Evolutionary conservation across 2,797 vertebrate species (phyloP).

Genomic region (Somateria mollissima): DNA sequence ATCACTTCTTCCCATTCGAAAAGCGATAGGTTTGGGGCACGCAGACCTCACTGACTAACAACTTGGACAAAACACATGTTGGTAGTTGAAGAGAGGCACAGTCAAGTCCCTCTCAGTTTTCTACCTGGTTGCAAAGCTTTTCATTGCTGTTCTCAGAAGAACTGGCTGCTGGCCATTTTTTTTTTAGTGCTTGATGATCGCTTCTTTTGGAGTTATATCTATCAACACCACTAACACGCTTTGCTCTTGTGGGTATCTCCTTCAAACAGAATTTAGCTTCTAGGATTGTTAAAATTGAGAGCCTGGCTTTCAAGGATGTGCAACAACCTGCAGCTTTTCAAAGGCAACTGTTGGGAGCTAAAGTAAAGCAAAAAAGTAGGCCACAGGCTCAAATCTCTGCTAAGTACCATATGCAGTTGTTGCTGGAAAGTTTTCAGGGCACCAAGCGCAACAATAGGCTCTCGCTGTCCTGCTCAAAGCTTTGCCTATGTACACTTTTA

Average conservation of each 20-base stretch:
- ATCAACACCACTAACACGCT: background rate
- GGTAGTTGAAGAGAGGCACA: background rate
- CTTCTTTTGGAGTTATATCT: background rate
- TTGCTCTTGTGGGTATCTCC: background rate
- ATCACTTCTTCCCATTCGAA: background rate
- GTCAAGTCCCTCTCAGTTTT: rapidly evolving
- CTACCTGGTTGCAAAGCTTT: background rate
- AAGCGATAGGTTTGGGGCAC: rapidly evolving
- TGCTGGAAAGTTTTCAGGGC: background rate
- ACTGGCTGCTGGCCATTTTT: background rate
- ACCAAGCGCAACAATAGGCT: background rate
- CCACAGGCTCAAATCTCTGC: background rate
- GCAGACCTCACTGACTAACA: background rate
- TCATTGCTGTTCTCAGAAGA: background rate
- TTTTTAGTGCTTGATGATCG: background rate
- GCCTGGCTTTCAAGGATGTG: background rate
- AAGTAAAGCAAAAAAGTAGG: background rate
- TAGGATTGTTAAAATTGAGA: background rate
- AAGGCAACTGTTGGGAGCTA: background rate
- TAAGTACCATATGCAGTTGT: rapidly evolving
- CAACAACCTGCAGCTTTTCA: background rate
- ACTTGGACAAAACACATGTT: rapidly evolving
- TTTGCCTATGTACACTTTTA: background rate
- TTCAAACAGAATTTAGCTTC: background rate
- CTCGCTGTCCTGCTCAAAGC: background rate